Evolutionary conservation across 2,888 invertebrate genomes (phyloP), one percentile per base, ranked within the genome.

Genomic region (Entomobrya multifasciata): DNA sequence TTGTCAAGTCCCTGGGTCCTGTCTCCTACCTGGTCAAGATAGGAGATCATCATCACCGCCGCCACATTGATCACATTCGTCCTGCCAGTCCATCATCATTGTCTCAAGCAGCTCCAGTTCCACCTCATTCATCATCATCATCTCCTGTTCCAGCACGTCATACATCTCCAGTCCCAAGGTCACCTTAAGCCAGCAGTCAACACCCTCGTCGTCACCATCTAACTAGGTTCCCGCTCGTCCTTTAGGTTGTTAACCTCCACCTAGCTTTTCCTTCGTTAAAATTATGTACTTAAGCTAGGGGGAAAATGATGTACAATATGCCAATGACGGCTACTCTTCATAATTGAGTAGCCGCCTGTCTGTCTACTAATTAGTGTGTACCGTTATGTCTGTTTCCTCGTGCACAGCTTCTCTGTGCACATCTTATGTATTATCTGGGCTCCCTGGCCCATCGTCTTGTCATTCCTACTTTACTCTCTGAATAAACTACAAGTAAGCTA

Each of bases 61-160:
- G 87, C 1, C 87, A 87, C 47, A 57, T 77, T 17, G 87, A 87
- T 55, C 87, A 87, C 5, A 10, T 86, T 5, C 72, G 55, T n/a
- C 15, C 30, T 1, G 11, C 20, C 0, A 62, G 0, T 49, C 65
- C 67, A 20, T n/a, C n/a, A n/a, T n/a, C n/a, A n/a, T n/a, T n/a
- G n/a, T n/a, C n/a, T n/a, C n/a, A n/a, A n/a, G n/a, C n/a, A n/a
- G n/a, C n/a, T n/a, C 1, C 41, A 17, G 55, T 55, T 20, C 55
- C 55, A 55, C 55, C 55, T 55, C 6, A 3, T 5, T 5, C 20
- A 8, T 55, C 55, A 55, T 55, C 22, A 55, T 55, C 17, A 55
- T 8, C 15, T 8, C 5, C 20, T 55, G 5, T 5, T 13, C 49
- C 49, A 11, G n/a, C n/a, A n/a, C n/a, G n/a, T n/a, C n/a, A n/a